phyloP scores from a whole-genome alignment of 2,113 vertebrate species.

The Hymenochirus boettgeri region DNA sequence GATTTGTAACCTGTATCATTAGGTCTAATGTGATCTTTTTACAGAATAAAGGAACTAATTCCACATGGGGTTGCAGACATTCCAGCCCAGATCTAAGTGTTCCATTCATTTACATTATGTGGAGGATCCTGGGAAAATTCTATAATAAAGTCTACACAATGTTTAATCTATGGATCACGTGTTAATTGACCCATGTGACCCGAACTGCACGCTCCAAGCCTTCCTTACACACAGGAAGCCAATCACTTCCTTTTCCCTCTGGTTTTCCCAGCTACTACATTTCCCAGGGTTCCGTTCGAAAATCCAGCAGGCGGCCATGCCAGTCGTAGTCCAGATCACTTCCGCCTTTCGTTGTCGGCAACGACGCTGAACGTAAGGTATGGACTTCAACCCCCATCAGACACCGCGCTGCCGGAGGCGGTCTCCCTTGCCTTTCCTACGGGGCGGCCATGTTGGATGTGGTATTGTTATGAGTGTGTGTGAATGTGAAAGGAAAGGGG shows the following conservation, averaged over 20 bases:
- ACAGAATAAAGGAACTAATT: no score
- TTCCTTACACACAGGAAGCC: no score
- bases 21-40: no score
- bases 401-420: slow-evolving; percentile 10
- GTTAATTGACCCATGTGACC: no score
- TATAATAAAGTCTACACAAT: no score
- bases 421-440: slow-evolving; percentile 27
- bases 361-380: background rate
- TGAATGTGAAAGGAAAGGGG: slow-evolving; percentile 15
- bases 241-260: background rate
- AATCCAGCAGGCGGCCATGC: background rate
- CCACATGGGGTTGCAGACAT: no score
- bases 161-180: no score
- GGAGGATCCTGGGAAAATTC: no score
- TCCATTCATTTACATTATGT: no score
- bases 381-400: slow-evolving; percentile 7
- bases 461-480: slow-evolving; percentile 38
- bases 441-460: slow-evolving; percentile 38
- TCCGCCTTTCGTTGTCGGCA: background rate
- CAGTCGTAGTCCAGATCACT: slow-evolving; percentile 5
- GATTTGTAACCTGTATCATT: no score
- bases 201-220: no score
- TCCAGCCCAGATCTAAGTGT: no score
- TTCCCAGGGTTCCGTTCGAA: slow-evolving; percentile 2
- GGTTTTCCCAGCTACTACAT: slow-evolving; percentile 1